Evolutionary conservation across 1,140 invertebrate genomes (phyloP).

Genomic region (Saccostrea glomerata): DNA sequence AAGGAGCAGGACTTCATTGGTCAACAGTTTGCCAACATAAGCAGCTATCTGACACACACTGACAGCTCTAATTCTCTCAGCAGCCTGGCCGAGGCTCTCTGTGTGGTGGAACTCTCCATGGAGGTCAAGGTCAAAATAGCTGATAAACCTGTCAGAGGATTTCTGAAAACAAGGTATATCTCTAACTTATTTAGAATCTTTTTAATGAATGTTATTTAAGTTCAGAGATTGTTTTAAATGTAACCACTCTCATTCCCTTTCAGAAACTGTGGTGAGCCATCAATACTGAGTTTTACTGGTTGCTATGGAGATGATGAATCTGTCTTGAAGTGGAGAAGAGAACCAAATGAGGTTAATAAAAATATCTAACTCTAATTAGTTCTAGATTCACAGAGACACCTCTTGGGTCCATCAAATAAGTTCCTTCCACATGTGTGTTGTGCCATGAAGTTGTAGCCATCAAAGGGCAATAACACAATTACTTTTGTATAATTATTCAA

Average conservation of each 20-base stretch:
- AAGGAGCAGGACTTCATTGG: slow-evolving; percentile 56
- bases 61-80: slow-evolving; percentile 60
- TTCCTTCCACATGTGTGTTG: too few relatives aligned
- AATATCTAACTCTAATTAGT: too few relatives aligned
- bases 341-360: slow-evolving; percentile 76
- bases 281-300: slow-evolving; percentile 80
- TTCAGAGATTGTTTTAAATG: not conserved
- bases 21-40: slow-evolving; percentile 17
- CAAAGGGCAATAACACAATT: too few relatives aligned
- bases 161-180: slow-evolving; percentile 76
- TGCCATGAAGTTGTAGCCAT: too few relatives aligned
- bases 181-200: not conserved
- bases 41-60: slow-evolving; percentile 60
- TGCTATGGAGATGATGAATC: slow-evolving; percentile 81
- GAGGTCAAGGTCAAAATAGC: slow-evolving; percentile 79
- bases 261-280: slow-evolving; percentile 75
- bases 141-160: slow-evolving; percentile 80
- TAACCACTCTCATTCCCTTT: slow-evolving; percentile 40
- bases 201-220: not conserved
- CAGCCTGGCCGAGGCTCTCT: slow-evolving; percentile 60
- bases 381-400: too few relatives aligned
- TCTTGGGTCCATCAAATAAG: too few relatives aligned
- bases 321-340: slow-evolving; percentile 80
- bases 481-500: too few relatives aligned
- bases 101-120: slow-evolving; percentile 72